Percentiles rank a stretch among this genome's conserved stretches.
Conservation (phyloP, 1,140 invertebrate species). For the Polypedilum pembai region DNA sequence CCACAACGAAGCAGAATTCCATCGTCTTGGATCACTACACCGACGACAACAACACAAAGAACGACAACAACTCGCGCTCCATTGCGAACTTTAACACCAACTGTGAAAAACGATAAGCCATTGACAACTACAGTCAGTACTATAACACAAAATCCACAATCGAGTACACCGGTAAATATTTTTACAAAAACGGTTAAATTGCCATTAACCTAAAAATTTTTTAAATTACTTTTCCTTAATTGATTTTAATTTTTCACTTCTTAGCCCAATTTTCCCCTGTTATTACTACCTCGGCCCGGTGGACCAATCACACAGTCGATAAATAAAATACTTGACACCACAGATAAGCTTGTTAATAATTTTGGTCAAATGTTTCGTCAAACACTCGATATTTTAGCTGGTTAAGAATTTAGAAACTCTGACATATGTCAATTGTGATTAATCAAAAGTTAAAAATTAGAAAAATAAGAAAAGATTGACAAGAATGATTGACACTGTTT, state of each 20-base stretch:
- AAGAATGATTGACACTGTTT: no score
- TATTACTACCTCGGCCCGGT: not conserved
- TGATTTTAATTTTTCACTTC: not conserved
- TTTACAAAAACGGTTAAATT: not conserved
- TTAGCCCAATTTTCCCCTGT: not conserved
- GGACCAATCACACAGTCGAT: not conserved
- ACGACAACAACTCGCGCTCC: not conserved
- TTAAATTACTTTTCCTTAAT: not conserved
- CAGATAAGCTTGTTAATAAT: not conserved
- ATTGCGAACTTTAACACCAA: not conserved
- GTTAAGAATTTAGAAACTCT: not conserved
- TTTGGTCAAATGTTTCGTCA: not conserved
- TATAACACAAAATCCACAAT: not conserved
- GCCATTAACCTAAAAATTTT: conserved; percentile 2
- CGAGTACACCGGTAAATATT: no score
- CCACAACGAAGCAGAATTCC: not conserved
- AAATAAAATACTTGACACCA: not conserved
- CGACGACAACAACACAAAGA: not conserved
- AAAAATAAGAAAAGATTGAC: no score
- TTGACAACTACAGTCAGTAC: not conserved
- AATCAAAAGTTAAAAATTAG: no score
- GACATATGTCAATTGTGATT: no score
- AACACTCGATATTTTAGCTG: not conserved
- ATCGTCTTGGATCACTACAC: not conserved
- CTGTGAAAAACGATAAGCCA: not conserved